These are phyloP conservation scores for Machimus atricapillus DNA, from an alignment of 2,888 invertebrate species.

Conservation along the genomic window DNA sequence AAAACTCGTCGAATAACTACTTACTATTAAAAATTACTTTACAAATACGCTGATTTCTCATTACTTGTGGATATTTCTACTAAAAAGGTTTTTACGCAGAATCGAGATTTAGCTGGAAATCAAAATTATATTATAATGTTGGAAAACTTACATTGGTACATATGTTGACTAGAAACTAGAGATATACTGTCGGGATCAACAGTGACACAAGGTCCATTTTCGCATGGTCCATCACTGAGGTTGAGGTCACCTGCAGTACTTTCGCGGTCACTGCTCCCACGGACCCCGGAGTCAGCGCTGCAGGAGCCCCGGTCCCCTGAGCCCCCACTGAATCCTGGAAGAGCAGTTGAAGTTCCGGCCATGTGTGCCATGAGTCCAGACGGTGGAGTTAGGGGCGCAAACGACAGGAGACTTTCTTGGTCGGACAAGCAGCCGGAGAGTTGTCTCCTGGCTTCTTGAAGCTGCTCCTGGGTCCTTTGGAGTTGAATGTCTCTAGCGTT, in stretches of 20 bases:
- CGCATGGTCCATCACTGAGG: constrained; percentile 72
- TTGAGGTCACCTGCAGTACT: constrained; percentile 80
- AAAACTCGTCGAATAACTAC: too few species aligned
- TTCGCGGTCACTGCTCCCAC: constrained; percentile 79
- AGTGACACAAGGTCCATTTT: constrained; percentile 62
- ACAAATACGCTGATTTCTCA: too few species aligned
- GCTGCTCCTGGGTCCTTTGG: constrained; percentile 83
- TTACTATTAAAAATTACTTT: too few species aligned
- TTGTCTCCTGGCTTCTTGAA: constrained; percentile 81
- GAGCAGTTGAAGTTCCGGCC: constrained; percentile 50
- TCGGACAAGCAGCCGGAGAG: constrained; percentile 84
- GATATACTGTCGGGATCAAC: constrained; percentile 63
- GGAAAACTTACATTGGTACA: constrained; percentile 60
- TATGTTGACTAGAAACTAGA: constrained; percentile 62
- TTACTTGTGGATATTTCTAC: too few species aligned
- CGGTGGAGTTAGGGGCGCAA: constrained; percentile 71
- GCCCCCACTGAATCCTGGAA: constrained; percentile 54
- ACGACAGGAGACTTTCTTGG: constrained; percentile 81
- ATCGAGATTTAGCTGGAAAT: neutral
- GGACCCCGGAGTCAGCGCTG: constrained; percentile 85
- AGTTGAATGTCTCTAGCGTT: constrained; percentile 87
- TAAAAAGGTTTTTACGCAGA: neutral
- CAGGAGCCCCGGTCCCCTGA: constrained; percentile 79
- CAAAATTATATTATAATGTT: neutral
- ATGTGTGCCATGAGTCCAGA: constrained; percentile 64